phyloP scores from a whole-genome alignment of 1,140 invertebrate species.

The Ectropis grisescens region DNA sequence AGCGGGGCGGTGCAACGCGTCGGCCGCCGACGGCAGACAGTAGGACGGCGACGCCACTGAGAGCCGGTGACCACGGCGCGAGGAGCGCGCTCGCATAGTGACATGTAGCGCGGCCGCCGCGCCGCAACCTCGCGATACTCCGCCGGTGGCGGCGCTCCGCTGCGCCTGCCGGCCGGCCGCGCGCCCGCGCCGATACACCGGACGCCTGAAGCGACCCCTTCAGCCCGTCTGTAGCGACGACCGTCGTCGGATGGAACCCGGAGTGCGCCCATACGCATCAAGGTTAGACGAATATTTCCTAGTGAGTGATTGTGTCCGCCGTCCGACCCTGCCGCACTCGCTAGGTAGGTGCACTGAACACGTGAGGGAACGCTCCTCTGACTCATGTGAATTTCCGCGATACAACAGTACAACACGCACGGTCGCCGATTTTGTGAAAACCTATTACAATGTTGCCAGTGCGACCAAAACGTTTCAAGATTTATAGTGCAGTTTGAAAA shows the following conservation, averaged over 20 bases:
- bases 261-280: constrained; percentile 66
- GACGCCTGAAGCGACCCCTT: constrained; percentile 50
- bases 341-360: constrained; percentile 47
- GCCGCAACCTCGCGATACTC: constrained; percentile 53
- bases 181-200: constrained; percentile 28
- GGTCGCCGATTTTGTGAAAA: no score
- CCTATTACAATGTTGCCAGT: no score
- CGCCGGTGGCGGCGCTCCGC: constrained; percentile 57
- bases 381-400: constrained; percentile 35
- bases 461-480: no score
- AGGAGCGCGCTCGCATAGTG: constrained; percentile 57
- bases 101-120: constrained; percentile 60
- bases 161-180: constrained; percentile 51
- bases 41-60: constrained; percentile 63
- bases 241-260: constrained; percentile 61
- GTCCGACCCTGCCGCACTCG: constrained; percentile 29
- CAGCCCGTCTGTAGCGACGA: constrained; percentile 53
- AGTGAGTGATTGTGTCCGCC: constrained; percentile 64
- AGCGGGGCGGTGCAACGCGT: constrained; percentile 62
- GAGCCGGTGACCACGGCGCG: constrained; percentile 60
- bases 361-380: constrained; percentile 34
- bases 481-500: no score
- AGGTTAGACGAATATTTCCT: constrained; percentile 64
- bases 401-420: background rate
- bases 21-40: constrained; percentile 59